Base-by-base conservation (phyloP, 2,797 vertebrate genomes). In the Xenops minutus region DNA sequence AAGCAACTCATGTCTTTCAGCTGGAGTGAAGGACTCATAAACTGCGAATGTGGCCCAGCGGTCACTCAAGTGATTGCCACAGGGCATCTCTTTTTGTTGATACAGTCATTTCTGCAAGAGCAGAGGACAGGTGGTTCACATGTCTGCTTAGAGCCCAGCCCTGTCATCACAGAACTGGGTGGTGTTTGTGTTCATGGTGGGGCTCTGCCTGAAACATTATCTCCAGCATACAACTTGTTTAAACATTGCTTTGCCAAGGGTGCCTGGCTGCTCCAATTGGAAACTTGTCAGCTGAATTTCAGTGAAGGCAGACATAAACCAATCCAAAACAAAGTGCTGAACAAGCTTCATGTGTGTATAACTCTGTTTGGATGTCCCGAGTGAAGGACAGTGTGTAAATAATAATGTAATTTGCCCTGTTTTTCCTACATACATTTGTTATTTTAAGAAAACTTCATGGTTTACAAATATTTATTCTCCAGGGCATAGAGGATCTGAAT, bases 391-490 rank as follows among this genome's bases (percentile, higher is more conserved):
- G 0, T 16, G 30, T 58, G 16, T 72, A 67, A 74, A 37, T 51
- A 85, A 44, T 62, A 83, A n/a, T 49, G 41, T 49, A 14, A 78
- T 81, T 91, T 92, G 59, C 27, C 49, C 58, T 79, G 2, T 0
- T 88, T 83, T 90, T 82, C 59, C 56, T 88, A 54, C 52, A 56
- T 51, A 51, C 17, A 10, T 82, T 83, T 85, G 51, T 73, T 95
- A 74, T 86, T 90, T 92, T 79, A 88, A 59, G 44, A 89, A 84
- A 85, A 56, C 5, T 34, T 85, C 2, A 29, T 27, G 9, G 30
- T 64, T 95, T 90, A 90, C 80, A 87, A 84, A 87, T 82, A 92
- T 86, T 93, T 93, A 37, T 85, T 27, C 11, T 80, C 19, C 20
- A 59, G 24, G 39, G 69, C 30, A 52, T 92, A 48, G 2, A 61